Base-by-base conservation (phyloP, 1,140 invertebrate species). In the Onthophagus taurus region DNA sequence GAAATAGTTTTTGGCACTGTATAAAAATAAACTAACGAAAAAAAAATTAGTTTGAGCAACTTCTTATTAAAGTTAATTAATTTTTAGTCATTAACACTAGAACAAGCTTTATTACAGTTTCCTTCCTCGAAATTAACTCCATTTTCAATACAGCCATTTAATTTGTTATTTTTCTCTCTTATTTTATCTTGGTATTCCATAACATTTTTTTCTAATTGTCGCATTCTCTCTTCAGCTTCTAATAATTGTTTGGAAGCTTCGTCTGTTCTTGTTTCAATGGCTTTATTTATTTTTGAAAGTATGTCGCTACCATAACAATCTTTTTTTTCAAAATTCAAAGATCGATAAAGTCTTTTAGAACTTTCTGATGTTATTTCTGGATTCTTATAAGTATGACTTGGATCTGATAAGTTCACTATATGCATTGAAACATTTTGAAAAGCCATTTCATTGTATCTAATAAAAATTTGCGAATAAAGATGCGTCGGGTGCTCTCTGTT, bases 341-440 rank as follows among this genome's bases (percentile, higher is more conserved):
- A 35, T 11, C 43, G 48, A 4, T 58, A 31, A 8, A 62, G 50
- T 16, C 55, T 44, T 14, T 42, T 46, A 42, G 58, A 57, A 4
- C 37, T 26, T 24, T 44, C 43, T 4, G 58, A 58, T 3, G 44
- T 17, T 1, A 47, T 46, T 29, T 57, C 54, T 2, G 55, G 50
- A 21, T 37, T 52, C 35, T 55, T 59, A 44, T 60, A 60, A 1
- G 43, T 45, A 44, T 55, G 51, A 29, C 58, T 55, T 2, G 52
- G 44, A 46, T 60, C 55, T 42, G 54, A 58, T 33, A 62, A 48
- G 36, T 62, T 62, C 5, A 52, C 47, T 42, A 62, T 59, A 26
- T 48, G 47, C 39, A 62, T 30, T 8, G 51, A 56, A 29, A 62
- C 7, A 26, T 46, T 49, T 43, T 58, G 55, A 45, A 51, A 58